phyloP scores from a whole-genome alignment of 2,888 invertebrate genomes.

The Tipula confusa region DNA sequence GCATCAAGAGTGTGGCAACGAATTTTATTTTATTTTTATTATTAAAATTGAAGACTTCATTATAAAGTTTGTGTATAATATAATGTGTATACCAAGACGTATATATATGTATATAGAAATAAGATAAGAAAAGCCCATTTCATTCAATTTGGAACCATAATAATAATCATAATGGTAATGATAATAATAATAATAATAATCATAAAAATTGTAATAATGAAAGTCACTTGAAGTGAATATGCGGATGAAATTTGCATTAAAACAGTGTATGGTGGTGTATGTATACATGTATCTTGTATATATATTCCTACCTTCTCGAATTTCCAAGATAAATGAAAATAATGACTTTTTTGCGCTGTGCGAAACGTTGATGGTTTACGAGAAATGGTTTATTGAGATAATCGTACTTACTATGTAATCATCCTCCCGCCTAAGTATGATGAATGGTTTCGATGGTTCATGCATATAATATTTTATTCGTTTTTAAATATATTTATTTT shows the following conservation, averaged over 20 bases:
- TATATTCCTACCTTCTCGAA: not conserved
- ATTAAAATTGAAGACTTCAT: constrained; percentile 3
- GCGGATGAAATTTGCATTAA: constrained; percentile 3
- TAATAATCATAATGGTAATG: not conserved
- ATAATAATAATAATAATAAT: not conserved
- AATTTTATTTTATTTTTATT: not conserved
- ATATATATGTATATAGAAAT: too few relatives aligned
- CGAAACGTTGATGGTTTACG: not conserved
- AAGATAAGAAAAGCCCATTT: constrained; percentile 21
- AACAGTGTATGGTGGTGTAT: not conserved
- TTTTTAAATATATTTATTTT: too few relatives aligned
- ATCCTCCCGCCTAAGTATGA: not conserved
- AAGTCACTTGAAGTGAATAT: not conserved
- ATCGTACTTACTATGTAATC: not conserved
- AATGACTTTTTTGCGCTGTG: not conserved
- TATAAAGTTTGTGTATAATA: not conserved
- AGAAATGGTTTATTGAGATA: constrained; percentile 6
- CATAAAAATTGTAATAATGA: constrained; percentile 25
- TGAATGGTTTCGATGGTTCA: not conserved
- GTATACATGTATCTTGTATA: too few relatives aligned
- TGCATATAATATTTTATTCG: not conserved
- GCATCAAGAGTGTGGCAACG: not conserved
- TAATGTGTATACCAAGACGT: not conserved
- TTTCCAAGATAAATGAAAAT: not conserved
- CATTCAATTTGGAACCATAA: not conserved